Conservation (phyloP, 2,113 vertebrate species). For the Alosa alosa region DNA sequence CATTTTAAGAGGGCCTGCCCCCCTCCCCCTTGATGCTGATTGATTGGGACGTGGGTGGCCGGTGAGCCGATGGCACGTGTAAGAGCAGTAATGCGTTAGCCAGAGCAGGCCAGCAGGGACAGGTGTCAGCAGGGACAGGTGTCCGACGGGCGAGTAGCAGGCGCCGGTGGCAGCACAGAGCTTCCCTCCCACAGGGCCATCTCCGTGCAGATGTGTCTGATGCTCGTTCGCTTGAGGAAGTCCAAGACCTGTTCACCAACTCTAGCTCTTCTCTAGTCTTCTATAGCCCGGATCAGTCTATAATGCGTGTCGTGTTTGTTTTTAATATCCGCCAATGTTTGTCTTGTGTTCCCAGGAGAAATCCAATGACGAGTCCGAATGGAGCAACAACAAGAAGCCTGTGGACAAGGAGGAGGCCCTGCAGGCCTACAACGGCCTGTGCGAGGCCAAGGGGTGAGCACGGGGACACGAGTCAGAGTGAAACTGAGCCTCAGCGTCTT, state of each 20-base stretch:
- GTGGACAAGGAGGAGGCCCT: conserved; percentile 75
- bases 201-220: too few relatives aligned
- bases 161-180: too few relatives aligned
- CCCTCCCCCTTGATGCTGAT: background rate
- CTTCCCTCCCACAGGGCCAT: too few relatives aligned
- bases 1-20: background rate
- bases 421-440: conserved; percentile 76
- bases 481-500: background rate
- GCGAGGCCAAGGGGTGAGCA: conserved; percentile 83
- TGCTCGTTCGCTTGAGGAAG: too few relatives aligned
- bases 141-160: too few relatives aligned
- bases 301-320: background rate
- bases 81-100: background rate
- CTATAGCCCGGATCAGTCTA: background rate
- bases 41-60: background rate
- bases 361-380: conserved; percentile 48
- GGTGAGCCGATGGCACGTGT: background rate
- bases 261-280: background rate
- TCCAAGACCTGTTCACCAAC: too few relatives aligned
- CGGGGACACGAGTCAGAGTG: background rate
- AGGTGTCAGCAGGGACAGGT: too few relatives aligned
- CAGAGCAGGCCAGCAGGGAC: too few relatives aligned
- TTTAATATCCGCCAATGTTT: background rate
- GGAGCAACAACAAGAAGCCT: conserved; percentile 74
- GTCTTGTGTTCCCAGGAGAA: conserved; percentile 34